Conservation (phyloP, 1,140 invertebrate genomes). For the Diorhabda sublineata region DNA sequence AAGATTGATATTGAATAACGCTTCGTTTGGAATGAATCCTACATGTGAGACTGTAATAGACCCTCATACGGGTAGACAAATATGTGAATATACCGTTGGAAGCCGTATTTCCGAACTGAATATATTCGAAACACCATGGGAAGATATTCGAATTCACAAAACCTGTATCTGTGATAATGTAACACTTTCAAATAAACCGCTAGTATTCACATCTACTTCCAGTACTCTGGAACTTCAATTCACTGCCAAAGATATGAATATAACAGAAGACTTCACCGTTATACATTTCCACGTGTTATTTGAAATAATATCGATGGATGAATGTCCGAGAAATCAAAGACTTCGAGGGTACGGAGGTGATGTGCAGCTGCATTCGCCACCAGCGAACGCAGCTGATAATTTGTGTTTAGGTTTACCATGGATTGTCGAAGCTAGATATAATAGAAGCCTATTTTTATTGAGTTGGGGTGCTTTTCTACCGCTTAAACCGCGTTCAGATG, state of each 20-base stretch:
- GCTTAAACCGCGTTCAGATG: conserved; percentile 51
- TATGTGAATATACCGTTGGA: conserved; percentile 53
- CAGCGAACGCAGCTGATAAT: conserved; percentile 56
- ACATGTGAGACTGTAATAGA: conserved; percentile 66
- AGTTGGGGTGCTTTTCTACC: conserved; percentile 65
- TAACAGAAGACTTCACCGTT: conserved; percentile 65
- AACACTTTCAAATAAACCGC: conserved; percentile 51
- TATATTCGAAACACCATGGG: conserved; percentile 63
- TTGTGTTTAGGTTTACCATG: conserved; percentile 71
- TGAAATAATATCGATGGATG: conserved; percentile 59
- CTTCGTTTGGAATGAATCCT: conserved; percentile 63
- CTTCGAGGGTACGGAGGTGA: conserved; percentile 60
- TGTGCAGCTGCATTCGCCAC: conserved; percentile 57
- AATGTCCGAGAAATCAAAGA: conserved; percentile 62
- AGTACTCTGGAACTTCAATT: conserved; percentile 61
- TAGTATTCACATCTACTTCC: conserved; percentile 62
- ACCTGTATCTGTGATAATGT: conserved; percentile 70
- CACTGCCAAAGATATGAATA: conserved; percentile 59
- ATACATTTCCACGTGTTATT: conserved; percentile 66
- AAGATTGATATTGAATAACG: conserved; percentile 64
- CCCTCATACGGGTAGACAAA: conserved; percentile 57
- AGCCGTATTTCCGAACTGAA: conserved; percentile 55
- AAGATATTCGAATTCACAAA: conserved; percentile 58
- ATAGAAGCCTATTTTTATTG: conserved; percentile 68
- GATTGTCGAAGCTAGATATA: conserved; percentile 68